Conservation (phyloP, 2,797 vertebrate genomes). For the Gambelia wislizenii region DNA sequence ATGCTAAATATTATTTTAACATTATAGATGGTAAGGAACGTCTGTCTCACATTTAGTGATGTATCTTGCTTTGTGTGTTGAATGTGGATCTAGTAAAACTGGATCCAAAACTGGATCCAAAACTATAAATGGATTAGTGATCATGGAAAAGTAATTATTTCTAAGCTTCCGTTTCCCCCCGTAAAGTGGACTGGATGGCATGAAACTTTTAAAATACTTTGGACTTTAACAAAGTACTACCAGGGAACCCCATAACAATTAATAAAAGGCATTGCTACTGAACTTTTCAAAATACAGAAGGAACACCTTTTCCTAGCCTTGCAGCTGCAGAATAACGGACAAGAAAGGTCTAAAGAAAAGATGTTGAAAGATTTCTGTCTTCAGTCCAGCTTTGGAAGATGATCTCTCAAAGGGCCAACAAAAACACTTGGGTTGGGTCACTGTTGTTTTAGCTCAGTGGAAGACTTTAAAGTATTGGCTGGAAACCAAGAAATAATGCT, state of each 20-base stretch:
- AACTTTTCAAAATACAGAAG: slow-evolving; percentile 10
- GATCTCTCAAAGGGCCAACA: slow-evolving; percentile 81
- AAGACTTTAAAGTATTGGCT: slow-evolving; percentile 88
- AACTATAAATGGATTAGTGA: no score
- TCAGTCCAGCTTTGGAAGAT: slow-evolving; percentile 77
- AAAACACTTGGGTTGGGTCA: slow-evolving; percentile 88
- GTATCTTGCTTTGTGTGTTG: background rate
- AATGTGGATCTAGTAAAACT: background rate
- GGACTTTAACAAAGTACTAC: background rate
- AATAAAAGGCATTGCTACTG: background rate
- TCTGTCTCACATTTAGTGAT: background rate
- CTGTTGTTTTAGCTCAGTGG: slow-evolving; percentile 89
- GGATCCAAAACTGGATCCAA: background rate
- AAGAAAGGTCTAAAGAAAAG: slow-evolving; percentile 58
- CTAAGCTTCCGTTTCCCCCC: background rate
- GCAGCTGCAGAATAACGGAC: slow-evolving; percentile 74
- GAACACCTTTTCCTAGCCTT: slow-evolving; percentile 13
- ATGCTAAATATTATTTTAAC: background rate
- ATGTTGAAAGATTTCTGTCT: slow-evolving; percentile 64
- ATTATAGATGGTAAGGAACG: background rate
- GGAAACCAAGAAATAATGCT: slow-evolving; percentile 75
- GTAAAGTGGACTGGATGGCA: background rate
- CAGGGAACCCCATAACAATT: no score
- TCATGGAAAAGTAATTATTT: background rate
- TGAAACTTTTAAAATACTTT: background rate